phyloP scores from a whole-genome alignment of 2,888 invertebrate species.

The Pseudococcus viburni region DNA sequence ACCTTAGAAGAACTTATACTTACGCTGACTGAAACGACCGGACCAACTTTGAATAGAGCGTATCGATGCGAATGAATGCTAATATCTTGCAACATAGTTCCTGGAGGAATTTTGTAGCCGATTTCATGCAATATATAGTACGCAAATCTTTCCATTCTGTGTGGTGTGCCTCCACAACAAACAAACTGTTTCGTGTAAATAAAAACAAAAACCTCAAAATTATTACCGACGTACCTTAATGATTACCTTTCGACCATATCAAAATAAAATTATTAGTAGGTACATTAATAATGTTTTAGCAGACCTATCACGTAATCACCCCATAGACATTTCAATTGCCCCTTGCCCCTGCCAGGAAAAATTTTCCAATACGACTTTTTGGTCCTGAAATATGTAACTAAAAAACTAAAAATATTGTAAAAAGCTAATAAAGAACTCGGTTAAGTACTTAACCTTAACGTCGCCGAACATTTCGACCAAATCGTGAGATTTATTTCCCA shows the following conservation, averaged over 20 bases:
- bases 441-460: slow-evolving; percentile 81
- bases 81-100: slow-evolving; percentile 89
- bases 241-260: slow-evolving; percentile 36
- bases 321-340: too few relatives aligned
- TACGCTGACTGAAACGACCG: slow-evolving; percentile 87
- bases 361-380: too few relatives aligned
- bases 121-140: slow-evolving; percentile 91
- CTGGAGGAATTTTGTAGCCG: slow-evolving; percentile 89
- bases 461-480: slow-evolving; percentile 96
- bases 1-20: too few relatives aligned
- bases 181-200: slow-evolving; percentile 80
- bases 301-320: too few relatives aligned
- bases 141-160: slow-evolving; percentile 94
- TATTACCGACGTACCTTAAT: not conserved
- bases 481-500: slow-evolving; percentile 89
- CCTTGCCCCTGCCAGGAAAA: too few relatives aligned
- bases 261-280: too few relatives aligned
- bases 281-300: too few relatives aligned
- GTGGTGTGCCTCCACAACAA: slow-evolving; percentile 96
- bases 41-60: slow-evolving; percentile 96
- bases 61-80: slow-evolving; percentile 93
- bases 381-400: too few relatives aligned
- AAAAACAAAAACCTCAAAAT: not conserved
- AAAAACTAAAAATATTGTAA: too few relatives aligned
- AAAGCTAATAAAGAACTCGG: too few relatives aligned